Evolutionary conservation across 2,113 vertebrate species (phyloP).

Genomic region (Naja naja): DNA sequence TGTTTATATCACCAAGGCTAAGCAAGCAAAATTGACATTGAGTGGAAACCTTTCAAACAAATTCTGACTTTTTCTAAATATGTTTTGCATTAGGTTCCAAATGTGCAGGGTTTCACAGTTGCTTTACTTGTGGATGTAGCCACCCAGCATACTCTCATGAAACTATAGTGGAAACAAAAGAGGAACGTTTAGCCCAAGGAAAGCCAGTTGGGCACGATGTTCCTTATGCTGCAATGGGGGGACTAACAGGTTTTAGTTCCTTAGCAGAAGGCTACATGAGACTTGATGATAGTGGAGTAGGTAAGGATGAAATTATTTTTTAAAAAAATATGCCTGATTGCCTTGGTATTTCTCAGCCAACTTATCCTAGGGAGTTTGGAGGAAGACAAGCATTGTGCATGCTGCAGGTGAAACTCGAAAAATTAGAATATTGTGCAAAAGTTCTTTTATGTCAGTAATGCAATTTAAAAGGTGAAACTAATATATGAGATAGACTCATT

Average conservation of each 20-base stretch:
- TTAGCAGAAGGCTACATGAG: conserved; percentile 84
- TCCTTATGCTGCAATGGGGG: conserved; percentile 88
- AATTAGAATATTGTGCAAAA: too few relatives aligned
- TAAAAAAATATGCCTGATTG: background rate
- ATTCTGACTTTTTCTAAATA: background rate
- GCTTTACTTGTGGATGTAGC: conserved; percentile 84
- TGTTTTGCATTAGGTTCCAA: conserved; percentile 72
- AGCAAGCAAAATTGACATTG: background rate
- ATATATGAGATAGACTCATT: too few relatives aligned
- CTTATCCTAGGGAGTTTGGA: background rate
- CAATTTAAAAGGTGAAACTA: too few relatives aligned
- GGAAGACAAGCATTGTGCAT: background rate
- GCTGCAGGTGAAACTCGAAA: too few relatives aligned
- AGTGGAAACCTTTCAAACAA: background rate
- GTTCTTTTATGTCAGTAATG: too few relatives aligned
- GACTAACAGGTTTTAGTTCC: conserved; percentile 87
- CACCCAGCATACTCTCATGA: conserved; percentile 79
- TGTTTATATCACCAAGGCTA: background rate
- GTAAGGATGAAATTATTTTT: conserved; percentile 62
- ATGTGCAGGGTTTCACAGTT: conserved; percentile 84
- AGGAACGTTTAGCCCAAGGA: conserved; percentile 78
- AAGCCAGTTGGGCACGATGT: conserved; percentile 79
- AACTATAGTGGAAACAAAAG: conserved; percentile 84
- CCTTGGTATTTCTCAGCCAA: background rate
- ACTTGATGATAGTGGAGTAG: conserved; percentile 74